phyloP scores from a whole-genome alignment of 2,113 vertebrate species.

The Marmota monax region DNA sequence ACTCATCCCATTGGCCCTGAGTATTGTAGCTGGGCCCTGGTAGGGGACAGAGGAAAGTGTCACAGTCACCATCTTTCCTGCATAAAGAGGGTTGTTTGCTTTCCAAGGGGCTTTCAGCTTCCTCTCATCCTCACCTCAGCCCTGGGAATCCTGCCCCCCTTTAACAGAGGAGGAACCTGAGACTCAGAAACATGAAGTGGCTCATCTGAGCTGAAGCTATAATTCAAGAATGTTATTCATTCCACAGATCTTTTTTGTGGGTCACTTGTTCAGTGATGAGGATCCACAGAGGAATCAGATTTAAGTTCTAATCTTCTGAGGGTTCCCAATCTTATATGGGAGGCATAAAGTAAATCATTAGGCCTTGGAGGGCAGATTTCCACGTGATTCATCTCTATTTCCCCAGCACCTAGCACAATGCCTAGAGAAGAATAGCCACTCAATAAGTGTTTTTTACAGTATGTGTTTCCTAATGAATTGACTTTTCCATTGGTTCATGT shows the following conservation, averaged over 20 bases:
- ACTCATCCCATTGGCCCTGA: neutral
- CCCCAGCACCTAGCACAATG: neutral
- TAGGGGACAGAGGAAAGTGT: neutral
- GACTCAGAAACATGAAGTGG: neutral
- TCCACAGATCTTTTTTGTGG: neutral
- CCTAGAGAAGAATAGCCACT: neutral
- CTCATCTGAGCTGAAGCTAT: neutral
- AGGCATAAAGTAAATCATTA: neutral
- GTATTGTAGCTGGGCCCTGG: neutral
- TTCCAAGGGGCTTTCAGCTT: neutral
- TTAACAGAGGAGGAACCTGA: neutral
- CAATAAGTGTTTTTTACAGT: neutral
- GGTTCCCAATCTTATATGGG: neutral
- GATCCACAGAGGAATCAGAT: neutral
- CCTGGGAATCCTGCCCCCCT: neutral
- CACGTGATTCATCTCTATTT: neutral
- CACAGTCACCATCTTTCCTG: neutral
- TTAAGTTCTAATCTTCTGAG: neutral
- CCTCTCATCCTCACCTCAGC: neutral
- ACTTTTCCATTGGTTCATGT: neutral
- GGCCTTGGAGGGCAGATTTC: neutral
- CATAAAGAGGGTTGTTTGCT: neutral
- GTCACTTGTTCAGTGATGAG: neutral
- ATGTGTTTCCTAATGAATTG: neutral
- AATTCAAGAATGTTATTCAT: neutral